Evolutionary conservation across 2,888 invertebrate genomes (phyloP).

Genomic region (Drosophila siamana): DNA sequence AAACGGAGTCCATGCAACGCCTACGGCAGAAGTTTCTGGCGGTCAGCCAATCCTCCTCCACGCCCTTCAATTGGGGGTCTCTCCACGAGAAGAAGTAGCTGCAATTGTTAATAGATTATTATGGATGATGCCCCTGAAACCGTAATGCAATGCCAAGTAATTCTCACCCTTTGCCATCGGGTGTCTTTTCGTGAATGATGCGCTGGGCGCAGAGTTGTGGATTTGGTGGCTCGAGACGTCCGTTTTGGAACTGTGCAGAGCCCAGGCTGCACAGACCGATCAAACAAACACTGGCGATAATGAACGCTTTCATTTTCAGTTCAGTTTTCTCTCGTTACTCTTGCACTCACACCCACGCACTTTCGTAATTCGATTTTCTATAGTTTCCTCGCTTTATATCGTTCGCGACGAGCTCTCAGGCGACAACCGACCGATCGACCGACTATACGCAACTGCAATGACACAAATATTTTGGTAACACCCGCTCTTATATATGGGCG

Average conservation of each 20-base stretch:
- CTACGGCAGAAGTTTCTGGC: conserved; percentile 94
- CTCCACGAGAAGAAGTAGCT: conserved; percentile 96
- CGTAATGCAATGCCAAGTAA: conserved; percentile 18
- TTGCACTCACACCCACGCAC: conserved; percentile 65
- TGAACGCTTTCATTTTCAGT: conserved; percentile 83
- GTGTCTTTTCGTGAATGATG: conserved; percentile 89
- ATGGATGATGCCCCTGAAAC: not conserved
- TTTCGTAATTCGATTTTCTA: conserved; percentile 62
- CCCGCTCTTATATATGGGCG: conserved; percentile 82
- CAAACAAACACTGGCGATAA: conserved; percentile 85
- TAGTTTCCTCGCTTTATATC: conserved; percentile 14
- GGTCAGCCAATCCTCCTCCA: conserved; percentile 93
- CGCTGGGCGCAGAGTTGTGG: conserved; percentile 91
- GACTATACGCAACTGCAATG: conserved; percentile 77
- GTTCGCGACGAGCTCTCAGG: conserved; percentile 28
- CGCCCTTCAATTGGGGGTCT: conserved; percentile 90
- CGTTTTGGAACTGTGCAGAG: conserved; percentile 90
- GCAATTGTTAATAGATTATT: conserved; percentile 77
- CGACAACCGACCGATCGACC: conserved; percentile 64
- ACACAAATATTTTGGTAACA: conserved; percentile 81
- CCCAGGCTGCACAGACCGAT: conserved; percentile 83
- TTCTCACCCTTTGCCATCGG: conserved; percentile 89
- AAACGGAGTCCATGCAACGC: conserved; percentile 95
- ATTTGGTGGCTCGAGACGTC: conserved; percentile 92
- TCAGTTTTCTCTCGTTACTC: conserved; percentile 34